Evolutionary conservation across 1,140 invertebrate genomes (phyloP).

Genomic region (Solenopsis invicta): DNA sequence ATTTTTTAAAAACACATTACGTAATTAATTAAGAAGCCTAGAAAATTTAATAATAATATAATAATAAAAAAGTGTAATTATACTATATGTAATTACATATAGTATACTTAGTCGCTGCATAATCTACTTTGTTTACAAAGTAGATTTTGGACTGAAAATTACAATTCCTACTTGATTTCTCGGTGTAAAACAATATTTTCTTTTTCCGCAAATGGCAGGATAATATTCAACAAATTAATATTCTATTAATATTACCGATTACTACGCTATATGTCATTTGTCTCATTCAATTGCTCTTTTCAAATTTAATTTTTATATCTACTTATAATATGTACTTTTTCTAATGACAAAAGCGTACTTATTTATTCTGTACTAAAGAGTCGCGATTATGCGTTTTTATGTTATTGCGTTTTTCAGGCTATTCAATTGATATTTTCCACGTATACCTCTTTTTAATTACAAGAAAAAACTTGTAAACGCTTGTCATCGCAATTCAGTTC

Average conservation of each 20-base stretch:
- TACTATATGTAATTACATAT: not conserved
- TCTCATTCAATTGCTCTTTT: not conserved
- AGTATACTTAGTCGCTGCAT: not conserved
- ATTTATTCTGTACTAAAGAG: not conserved
- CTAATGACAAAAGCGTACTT: not conserved
- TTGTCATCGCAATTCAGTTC: constrained; percentile 25
- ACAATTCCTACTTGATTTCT: not conserved
- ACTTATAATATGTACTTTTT: not conserved
- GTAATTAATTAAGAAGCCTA: too few species aligned
- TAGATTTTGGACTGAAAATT: not conserved
- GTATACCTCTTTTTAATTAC: not conserved
- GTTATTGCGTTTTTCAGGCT: not conserved
- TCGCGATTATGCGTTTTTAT: not conserved
- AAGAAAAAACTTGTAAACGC: constrained; percentile 9
- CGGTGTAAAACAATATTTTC: not conserved
- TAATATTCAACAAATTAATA: constrained; percentile 20
- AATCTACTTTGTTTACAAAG: not conserved
- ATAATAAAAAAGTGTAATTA: not conserved
- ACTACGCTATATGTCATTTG: not conserved
- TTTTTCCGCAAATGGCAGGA: not conserved
- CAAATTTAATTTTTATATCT: constrained; percentile 20
- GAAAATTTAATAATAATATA: not conserved
- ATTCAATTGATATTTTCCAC: not conserved
- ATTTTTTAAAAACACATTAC: not conserved
- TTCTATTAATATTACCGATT: not conserved